Evolutionary conservation across 2,888 invertebrate species (phyloP).

Genomic region (Oligia fasciuncula): DNA sequence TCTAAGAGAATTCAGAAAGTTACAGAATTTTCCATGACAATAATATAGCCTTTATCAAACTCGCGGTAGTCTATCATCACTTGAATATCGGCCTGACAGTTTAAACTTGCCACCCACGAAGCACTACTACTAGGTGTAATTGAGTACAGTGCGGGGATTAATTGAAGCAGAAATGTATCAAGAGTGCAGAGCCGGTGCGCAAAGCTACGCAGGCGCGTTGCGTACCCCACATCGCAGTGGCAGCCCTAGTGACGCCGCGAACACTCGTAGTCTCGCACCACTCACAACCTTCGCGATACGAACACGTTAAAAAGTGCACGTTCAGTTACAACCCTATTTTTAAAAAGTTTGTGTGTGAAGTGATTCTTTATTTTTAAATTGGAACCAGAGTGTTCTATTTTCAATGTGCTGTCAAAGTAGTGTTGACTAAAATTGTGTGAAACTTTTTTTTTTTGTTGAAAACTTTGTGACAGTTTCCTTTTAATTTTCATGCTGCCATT

Average conservation of each 20-base stretch:
- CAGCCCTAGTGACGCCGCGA: constrained; percentile 78
- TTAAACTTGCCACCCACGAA: constrained; percentile 70
- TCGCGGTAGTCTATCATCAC: constrained; percentile 56
- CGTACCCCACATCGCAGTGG: constrained; percentile 83
- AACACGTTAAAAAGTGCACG: constrained; percentile 66
- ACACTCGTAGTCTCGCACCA: constrained; percentile 74
- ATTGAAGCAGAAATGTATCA: constrained; percentile 89
- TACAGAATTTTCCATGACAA: not conserved
- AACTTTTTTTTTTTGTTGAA: constrained; percentile 56
- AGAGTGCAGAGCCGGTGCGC: constrained; percentile 84
- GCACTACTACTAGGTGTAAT: constrained; percentile 82
- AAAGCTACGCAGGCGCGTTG: constrained; percentile 87
- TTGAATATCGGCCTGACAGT: constrained; percentile 67
- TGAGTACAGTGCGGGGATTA: constrained; percentile 86
- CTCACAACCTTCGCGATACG: constrained; percentile 64
- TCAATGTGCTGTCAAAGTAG: constrained; percentile 68
- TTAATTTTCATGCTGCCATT: constrained; percentile 36
- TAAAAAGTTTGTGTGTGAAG: constrained; percentile 63
- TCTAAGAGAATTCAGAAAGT: not conserved
- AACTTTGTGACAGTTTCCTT: constrained; percentile 65
- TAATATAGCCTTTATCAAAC: constrained; percentile 28
- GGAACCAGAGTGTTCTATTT: constrained; percentile 70
- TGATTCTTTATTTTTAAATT: constrained; percentile 59
- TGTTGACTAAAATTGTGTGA: constrained; percentile 67
- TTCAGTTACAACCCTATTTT: constrained; percentile 62